Percentiles rank a stretch among this genome's conserved stretches.
These are phyloP conservation scores for Latheticus oryzae DNA, from an alignment of 2,888 invertebrate species.

Conservation along the genomic window DNA sequence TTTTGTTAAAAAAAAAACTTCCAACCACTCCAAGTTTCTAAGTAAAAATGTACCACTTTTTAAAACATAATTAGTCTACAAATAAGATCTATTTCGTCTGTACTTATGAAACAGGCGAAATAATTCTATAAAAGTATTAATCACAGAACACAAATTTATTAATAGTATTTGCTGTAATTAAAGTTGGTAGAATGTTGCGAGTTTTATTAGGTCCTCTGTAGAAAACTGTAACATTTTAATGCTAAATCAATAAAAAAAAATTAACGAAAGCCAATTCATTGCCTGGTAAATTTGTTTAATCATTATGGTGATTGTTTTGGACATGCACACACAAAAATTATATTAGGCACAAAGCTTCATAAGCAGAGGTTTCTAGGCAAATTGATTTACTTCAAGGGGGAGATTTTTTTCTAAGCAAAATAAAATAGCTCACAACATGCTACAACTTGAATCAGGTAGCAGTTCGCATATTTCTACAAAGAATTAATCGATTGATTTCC, in stretches of 20 bases:
- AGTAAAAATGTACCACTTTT: slow-evolving; percentile 39
- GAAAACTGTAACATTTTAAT: slow-evolving; percentile 50
- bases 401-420: slow-evolving; percentile 43
- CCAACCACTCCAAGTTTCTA: too few species aligned
- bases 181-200: slow-evolving; percentile 69
- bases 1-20: slow-evolving; percentile 11
- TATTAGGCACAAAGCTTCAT: slow-evolving; percentile 44
- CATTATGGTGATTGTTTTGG: slow-evolving; percentile 40
- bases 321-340: slow-evolving; percentile 47
- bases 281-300: slow-evolving; percentile 19
- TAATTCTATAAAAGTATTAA: slow-evolving; percentile 45
- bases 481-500: background rate
- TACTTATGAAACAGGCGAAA: slow-evolving; percentile 45
- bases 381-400: slow-evolving; percentile 33
- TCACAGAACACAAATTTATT: slow-evolving; percentile 47
- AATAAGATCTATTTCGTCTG: slow-evolving; percentile 40
- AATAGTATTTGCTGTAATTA: slow-evolving; percentile 61
- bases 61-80: slow-evolving; percentile 44
- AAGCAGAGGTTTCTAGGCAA: slow-evolving; percentile 45
- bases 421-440: slow-evolving; percentile 67
- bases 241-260: slow-evolving; percentile 19
- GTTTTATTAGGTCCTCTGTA: slow-evolving; percentile 52
- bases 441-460: slow-evolving; percentile 66
- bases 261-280: slow-evolving; percentile 33
- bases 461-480: slow-evolving; percentile 55